phyloP scores from a whole-genome alignment of 2,113 vertebrate genomes.

The cattle (Bos taurus) region ARS-UCD2.0 NC_037336.1:16596501-16597000 shows the following conservation, averaged over 20 bases:
- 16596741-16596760: background rate
- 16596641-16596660: background rate
- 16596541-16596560: background rate
- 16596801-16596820: background rate
- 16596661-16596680: rapidly evolving
- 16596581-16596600: background rate
- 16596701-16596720: background rate
- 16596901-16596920: background rate
- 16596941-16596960: background rate
- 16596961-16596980: background rate
- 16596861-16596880: background rate
- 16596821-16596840: background rate
- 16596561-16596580: background rate
- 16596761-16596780: background rate
- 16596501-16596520: background rate
- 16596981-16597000: background rate
- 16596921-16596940: background rate
- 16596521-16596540: background rate
- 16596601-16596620: background rate
- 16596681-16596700: background rate
- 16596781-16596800: background rate
- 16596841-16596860: background rate
- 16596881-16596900: background rate
- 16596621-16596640: background rate
- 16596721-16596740: background rate